Evolutionary conservation across 2,113 vertebrate species (phyloP).

Genomic region (Zapus hudsonius): DNA sequence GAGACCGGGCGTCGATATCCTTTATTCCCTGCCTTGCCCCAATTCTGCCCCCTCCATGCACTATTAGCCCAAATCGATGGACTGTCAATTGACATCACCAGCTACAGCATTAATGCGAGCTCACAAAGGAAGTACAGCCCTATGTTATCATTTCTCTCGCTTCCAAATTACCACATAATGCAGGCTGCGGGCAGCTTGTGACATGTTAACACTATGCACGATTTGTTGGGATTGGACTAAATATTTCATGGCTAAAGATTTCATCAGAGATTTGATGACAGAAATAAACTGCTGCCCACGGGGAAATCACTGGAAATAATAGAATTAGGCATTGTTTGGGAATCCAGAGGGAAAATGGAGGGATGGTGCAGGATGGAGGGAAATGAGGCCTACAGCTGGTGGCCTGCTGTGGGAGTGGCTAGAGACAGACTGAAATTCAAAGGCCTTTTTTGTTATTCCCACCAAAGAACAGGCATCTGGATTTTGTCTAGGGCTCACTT

Average conservation of each 20-base stretch:
- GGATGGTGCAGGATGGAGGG: background rate
- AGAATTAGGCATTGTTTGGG: conserved; percentile 89
- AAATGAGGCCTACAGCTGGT: background rate
- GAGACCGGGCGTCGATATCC: conserved; percentile 92
- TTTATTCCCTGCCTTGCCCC: conserved; percentile 89
- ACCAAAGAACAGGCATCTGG: background rate
- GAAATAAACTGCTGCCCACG: conserved; percentile 92
- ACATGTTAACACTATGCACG: conserved; percentile 91
- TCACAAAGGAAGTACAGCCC: conserved; percentile 92
- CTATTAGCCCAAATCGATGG: conserved; percentile 92
- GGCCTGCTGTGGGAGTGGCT: background rate
- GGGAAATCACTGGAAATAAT: conserved; percentile 92
- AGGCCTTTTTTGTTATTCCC: background rate
- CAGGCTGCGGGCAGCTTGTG: conserved; percentile 91
- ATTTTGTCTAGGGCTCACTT: background rate
- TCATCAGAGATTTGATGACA: conserved; percentile 92
- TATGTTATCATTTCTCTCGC: conserved; percentile 93
- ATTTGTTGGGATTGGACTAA: conserved; percentile 90
- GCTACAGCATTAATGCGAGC: conserved; percentile 94
- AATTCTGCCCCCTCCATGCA: conserved; percentile 84
- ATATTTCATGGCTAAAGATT: conserved; percentile 92
- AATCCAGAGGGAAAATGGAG: conserved; percentile 80
- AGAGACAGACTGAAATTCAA: background rate
- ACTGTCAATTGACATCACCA: conserved; percentile 90
- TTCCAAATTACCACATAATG: conserved; percentile 94